A percentile compares a stretch with the other conserved stretches of the same genome.
These are phyloP conservation scores for Syngnathoides biaculeatus DNA, from an alignment of 2,113 vertebrate species.

Conservation along the genomic window DNA sequence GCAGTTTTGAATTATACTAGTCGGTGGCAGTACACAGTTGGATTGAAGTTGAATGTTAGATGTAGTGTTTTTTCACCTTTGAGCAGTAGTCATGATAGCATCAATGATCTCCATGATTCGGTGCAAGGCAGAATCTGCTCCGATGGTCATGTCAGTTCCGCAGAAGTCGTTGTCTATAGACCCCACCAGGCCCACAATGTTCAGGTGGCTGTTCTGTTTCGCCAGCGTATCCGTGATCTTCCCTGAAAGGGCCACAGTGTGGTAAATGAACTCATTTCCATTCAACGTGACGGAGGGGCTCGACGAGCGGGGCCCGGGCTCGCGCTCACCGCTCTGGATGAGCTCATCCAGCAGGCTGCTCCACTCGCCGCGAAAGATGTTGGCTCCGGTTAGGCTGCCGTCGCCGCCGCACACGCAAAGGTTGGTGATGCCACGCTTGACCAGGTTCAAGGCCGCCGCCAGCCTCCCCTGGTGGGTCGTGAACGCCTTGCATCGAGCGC, in stretches of 20 bases:
- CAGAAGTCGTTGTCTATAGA: slow-evolving; percentile 96
- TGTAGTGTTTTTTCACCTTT: slow-evolving; percentile 73
- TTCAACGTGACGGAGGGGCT: not conserved
- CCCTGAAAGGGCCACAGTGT: slow-evolving; percentile 62
- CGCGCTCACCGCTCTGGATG: slow-evolving; percentile 74
- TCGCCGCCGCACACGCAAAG: slow-evolving; percentile 92
- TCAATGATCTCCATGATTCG: slow-evolving; percentile 93
- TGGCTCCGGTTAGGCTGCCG: slow-evolving; percentile 89
- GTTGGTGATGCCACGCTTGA: slow-evolving; percentile 89
- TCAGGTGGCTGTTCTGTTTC: slow-evolving; percentile 74
- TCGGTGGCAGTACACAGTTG: too few species aligned
- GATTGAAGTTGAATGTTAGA: not conserved
- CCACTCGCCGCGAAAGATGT: slow-evolving; percentile 92
- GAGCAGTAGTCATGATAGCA: slow-evolving; percentile 88
- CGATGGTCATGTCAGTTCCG: slow-evolving; percentile 94
- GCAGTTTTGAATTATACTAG: too few species aligned
- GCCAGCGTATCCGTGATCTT: slow-evolving; percentile 80
- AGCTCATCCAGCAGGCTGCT: slow-evolving; percentile 82
- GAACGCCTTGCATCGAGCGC: slow-evolving; percentile 89
- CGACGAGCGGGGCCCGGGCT: not conserved
- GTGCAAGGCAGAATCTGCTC: slow-evolving; percentile 87
- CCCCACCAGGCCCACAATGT: slow-evolving; percentile 87
- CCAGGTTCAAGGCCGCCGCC: slow-evolving; percentile 82
- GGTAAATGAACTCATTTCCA: not conserved
- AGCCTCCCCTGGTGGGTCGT: slow-evolving; percentile 81